A percentile compares a stretch with the other conserved stretches of the same genome.
phyloP scores from a whole-genome alignment of 1,140 invertebrate genomes.

The Dermatophagoides farinae region DNA sequence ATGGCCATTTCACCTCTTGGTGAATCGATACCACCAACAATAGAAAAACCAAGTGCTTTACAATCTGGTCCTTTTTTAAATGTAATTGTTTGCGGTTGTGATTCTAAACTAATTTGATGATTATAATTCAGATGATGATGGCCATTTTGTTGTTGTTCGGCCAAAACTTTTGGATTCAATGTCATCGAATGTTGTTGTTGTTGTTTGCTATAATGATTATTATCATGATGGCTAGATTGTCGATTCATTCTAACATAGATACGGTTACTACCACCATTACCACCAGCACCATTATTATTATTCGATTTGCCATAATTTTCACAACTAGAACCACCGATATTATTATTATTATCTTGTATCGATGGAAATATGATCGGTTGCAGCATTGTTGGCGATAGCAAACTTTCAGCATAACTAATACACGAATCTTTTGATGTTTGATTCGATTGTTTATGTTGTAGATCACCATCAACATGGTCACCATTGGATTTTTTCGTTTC shows the following conservation, averaged over 20 bases:
- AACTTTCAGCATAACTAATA: constrained; percentile 3
- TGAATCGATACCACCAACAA: constrained; percentile 69
- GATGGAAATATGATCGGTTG: neutral
- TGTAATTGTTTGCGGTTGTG: constrained; percentile 29
- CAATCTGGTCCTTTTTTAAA: constrained; percentile 62
- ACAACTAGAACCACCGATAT: neutral
- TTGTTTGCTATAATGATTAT: neutral
- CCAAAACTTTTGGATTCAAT: neutral
- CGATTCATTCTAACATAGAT: neutral
- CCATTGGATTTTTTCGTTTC: neutral
- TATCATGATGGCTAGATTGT: neutral
- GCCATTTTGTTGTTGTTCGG: constrained; percentile 2
- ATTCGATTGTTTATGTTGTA: neutral
- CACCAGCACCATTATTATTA: neutral
- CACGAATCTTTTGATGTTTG: no score
- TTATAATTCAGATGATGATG: neutral
- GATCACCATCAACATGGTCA: constrained; percentile 20
- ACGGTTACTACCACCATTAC: no score
- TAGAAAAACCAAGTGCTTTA: constrained; percentile 72
- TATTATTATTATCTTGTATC: neutral
- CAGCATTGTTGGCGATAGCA: neutral
- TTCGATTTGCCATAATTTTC: neutral
- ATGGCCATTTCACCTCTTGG: constrained; percentile 72
- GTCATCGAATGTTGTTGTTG: neutral
- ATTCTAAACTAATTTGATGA: neutral